A percentile compares a stretch with the other conserved stretches of the same genome.
phyloP scores from a whole-genome alignment of 2,888 invertebrate species.

The Hirtodrosophila cameraria region DNA sequence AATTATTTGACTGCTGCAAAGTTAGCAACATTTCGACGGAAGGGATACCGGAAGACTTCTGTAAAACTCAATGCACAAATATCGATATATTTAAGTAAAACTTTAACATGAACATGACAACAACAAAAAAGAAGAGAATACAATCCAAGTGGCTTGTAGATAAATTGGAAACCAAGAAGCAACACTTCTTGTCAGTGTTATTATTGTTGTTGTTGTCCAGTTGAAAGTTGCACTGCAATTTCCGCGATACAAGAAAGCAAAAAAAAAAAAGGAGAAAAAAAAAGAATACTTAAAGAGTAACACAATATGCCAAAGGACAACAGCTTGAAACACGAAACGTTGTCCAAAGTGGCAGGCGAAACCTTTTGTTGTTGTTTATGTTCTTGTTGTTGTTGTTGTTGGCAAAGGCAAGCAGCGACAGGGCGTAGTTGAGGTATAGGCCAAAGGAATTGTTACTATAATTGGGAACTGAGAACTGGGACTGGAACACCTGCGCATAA shows the following conservation, averaged over 20 bases:
- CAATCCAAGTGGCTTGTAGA: too few relatives aligned
- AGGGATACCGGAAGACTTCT: too few relatives aligned
- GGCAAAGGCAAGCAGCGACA: not conserved
- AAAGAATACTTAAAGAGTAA: constrained; percentile 40
- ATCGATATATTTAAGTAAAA: too few relatives aligned
- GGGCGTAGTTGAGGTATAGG: not conserved
- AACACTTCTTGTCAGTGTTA: too few relatives aligned
- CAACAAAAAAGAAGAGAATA: too few relatives aligned
- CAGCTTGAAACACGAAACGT: constrained; percentile 62
- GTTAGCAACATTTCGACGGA: too few relatives aligned
- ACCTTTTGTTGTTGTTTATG: constrained; percentile 45
- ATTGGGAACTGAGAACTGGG: constrained; percentile 6
- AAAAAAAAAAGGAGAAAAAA: not conserved
- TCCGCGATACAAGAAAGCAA: constrained; percentile 23
- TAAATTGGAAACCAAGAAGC: too few relatives aligned
- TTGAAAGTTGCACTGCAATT: constrained; percentile 50
- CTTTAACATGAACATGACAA: too few relatives aligned
- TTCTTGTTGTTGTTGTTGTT: too few relatives aligned
- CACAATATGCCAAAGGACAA: constrained; percentile 60
- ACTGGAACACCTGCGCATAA: constrained; percentile 64
- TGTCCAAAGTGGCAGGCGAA: constrained; percentile 13
- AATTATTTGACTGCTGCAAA: too few relatives aligned
- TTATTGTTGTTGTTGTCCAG: constrained; percentile 1
- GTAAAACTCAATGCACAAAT: too few relatives aligned
- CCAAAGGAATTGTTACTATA: constrained; percentile 3